Conservation (phyloP, 2,888 invertebrate species). For the Eupithecia centaureata region DNA sequence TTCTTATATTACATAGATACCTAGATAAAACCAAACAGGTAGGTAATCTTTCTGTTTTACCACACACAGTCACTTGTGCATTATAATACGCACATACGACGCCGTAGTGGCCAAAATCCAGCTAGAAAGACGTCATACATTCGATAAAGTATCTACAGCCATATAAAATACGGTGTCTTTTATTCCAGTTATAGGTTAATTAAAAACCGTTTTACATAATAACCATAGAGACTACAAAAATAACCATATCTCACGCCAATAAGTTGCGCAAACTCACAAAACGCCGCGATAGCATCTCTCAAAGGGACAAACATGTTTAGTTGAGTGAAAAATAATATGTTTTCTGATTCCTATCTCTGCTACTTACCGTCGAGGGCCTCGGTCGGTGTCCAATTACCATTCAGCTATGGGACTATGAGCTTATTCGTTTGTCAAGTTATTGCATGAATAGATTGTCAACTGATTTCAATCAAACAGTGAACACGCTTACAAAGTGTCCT, state of each 20-base stretch:
- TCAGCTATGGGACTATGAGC: conserved; percentile 48
- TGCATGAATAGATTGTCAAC: conserved; percentile 11
- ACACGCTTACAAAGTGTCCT: background rate
- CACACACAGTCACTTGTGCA: background rate
- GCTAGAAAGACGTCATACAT: background rate
- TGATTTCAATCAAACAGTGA: conserved; percentile 7
- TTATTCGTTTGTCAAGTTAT: conserved; percentile 5
- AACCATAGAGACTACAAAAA: conserved; percentile 37
- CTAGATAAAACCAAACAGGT: no score
- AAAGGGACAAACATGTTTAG: conserved; percentile 56
- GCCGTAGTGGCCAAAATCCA: no score
- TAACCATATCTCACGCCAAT: conserved; percentile 59
- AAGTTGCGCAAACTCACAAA: conserved; percentile 55
- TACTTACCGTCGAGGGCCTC: conserved; percentile 42
- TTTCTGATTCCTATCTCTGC: conserved; percentile 69
- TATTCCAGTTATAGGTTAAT: conserved; percentile 35
- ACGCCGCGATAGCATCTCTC: conserved; percentile 52
- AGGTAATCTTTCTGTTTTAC: no score
- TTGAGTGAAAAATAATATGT: conserved; percentile 81
- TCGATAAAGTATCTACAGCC: background rate
- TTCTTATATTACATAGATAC: no score
- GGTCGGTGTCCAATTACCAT: conserved; percentile 59
- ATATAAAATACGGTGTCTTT: background rate
- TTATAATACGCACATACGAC: background rate
- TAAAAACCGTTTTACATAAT: conserved; percentile 52